Conservation (phyloP, 2,888 invertebrate species). For the Harpalus rubripes region DNA sequence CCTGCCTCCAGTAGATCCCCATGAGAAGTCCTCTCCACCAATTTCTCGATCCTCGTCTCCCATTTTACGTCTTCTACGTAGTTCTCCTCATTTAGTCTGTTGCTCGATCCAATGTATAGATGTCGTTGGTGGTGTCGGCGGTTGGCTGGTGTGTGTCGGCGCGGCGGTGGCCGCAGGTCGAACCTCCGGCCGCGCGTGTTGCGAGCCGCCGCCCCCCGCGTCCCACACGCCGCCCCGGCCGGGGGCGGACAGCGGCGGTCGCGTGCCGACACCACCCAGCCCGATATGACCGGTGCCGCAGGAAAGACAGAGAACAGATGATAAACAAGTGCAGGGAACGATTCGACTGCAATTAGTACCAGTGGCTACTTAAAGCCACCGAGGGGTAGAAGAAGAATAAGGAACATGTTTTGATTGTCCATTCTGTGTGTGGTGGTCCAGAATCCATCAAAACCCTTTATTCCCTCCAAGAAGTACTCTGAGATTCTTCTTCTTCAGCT, state of each 20-base stretch:
- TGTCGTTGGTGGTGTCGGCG: slow-evolving; percentile 68
- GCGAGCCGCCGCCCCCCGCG: slow-evolving; percentile 67
- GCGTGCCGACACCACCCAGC: slow-evolving; percentile 68
- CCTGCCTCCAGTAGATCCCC: no score
- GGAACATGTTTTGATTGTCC: no score
- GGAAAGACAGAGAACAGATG: slow-evolving; percentile 53
- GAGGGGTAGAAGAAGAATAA: no score
- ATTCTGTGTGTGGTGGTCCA: no score
- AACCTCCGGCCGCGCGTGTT: slow-evolving; percentile 72
- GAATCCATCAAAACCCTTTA: no score
- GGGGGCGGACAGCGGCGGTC: slow-evolving; percentile 69
- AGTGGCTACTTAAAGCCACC: no score
- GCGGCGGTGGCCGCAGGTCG: slow-evolving; percentile 75
- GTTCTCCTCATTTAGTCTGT: background rate
- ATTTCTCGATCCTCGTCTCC: no score
- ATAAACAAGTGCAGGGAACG: background rate
- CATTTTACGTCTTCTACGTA: no score
- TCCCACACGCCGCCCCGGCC: slow-evolving; percentile 70
- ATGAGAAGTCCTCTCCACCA: no score
- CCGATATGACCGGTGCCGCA: slow-evolving; percentile 67
- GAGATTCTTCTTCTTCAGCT: no score
- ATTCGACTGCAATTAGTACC: background rate
- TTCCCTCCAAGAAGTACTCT: no score
- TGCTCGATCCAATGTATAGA: slow-evolving; percentile 39
- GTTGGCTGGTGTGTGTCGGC: slow-evolving; percentile 72